A percentile compares a stretch with the other conserved stretches of the same genome.
These are phyloP conservation scores for Thysanoteuthis rhombus DNA, from an alignment of 2,888 invertebrate species.

Conservation along the genomic window DNA sequence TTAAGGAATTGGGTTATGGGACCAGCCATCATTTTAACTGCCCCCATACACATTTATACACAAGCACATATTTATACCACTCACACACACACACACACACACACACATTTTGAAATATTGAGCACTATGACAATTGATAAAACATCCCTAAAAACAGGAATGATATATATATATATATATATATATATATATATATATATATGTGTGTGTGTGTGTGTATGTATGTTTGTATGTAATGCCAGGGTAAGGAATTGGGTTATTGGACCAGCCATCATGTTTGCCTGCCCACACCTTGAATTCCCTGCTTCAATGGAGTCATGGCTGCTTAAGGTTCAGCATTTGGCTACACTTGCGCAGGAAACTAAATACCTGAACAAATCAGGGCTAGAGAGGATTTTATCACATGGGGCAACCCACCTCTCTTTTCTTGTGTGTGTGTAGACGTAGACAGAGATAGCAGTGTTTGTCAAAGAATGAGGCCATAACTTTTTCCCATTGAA, in stretches of 20 bases:
- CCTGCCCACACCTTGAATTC: background rate
- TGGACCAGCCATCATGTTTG: background rate
- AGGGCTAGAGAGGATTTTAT: background rate
- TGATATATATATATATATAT: too few species aligned
- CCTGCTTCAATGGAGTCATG: background rate
- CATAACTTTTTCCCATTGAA: background rate
- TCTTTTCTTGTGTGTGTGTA: too few species aligned
- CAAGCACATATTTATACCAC: too few species aligned
- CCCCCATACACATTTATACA: too few species aligned
- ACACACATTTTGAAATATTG: too few species aligned
- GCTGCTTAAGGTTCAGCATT: background rate
- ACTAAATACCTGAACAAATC: background rate
- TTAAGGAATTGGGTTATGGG: background rate
- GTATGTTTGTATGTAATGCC: too few species aligned
- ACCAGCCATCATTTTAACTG: background rate
- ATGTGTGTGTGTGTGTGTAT: too few species aligned
- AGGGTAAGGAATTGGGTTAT: background rate
- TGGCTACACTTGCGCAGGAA: background rate
- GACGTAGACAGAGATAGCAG: too few species aligned
- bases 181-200: too few species aligned
- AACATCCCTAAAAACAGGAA: too few species aligned
- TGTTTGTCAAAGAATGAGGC: background rate
- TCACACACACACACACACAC: too few species aligned
- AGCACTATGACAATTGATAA: too few species aligned
- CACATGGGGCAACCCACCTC: background rate